phyloP scores from a whole-genome alignment of 1,140 invertebrate species.

The Hermetia illucens region DNA sequence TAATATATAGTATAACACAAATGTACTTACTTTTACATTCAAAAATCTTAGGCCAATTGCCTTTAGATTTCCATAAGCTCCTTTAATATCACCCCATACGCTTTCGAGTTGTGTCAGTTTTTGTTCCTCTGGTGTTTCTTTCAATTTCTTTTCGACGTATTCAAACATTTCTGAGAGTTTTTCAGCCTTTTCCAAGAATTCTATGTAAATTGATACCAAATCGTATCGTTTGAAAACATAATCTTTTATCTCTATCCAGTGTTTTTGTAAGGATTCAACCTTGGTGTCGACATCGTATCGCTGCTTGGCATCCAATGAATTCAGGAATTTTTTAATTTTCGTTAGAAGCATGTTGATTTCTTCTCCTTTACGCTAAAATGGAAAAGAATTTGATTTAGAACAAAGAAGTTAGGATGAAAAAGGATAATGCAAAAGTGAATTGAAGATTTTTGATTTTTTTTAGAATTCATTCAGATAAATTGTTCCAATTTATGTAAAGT shows the following conservation, averaged over 20 bases:
- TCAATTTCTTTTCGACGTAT: constrained; percentile 42
- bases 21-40: constrained; percentile 32
- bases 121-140: constrained; percentile 35
- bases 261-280: constrained; percentile 42
- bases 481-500: no score
- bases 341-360: constrained; percentile 48
- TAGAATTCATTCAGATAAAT: no score
- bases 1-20: no score
- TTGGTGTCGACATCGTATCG: constrained; percentile 46
- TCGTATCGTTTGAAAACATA: constrained; percentile 48
- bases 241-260: constrained; percentile 49
- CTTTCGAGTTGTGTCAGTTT: constrained; percentile 39
- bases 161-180: constrained; percentile 52
- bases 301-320: constrained; percentile 49
- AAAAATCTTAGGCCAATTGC: constrained; percentile 53
- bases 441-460: no score
- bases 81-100: constrained; percentile 44
- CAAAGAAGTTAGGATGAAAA: background rate
- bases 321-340: constrained; percentile 47
- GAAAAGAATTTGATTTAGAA: constrained; percentile 6
- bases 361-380: constrained; percentile 44
- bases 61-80: constrained; percentile 42
- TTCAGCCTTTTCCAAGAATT: constrained; percentile 56
- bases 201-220: constrained; percentile 47
- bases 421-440: no score